Evolutionary conservation across 2,797 vertebrate genomes (phyloP), one percentile per base, ranked within the genome.

Genomic region (Threskiornis aethiopicus): DNA sequence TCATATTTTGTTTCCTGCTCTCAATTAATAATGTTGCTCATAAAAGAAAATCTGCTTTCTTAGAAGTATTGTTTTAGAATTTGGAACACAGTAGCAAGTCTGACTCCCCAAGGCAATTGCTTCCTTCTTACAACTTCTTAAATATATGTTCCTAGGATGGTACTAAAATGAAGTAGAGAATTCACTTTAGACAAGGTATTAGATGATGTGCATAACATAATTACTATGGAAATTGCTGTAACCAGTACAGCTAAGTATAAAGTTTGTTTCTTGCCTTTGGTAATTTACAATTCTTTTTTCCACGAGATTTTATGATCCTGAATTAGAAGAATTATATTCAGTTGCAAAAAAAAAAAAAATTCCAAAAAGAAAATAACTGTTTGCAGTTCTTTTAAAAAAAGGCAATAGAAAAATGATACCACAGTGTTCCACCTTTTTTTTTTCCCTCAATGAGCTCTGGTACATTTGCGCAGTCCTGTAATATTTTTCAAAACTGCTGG

Each of bases 151-250:
- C 57, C 64, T 92, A 21, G 25, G 41, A 39, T 83, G 24, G n/a
- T 77, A 78, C n/a, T 87, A 80, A 92, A 82, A 82, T 26, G 37
- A 93, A 91, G 73, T 17, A 82, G 70, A 89, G 51, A 83, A 87
- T 89, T 95, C 73, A 52, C 55, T 89, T 41, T 64, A 85, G 88
- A 90, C 86, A 87, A 89, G 59, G 80, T 94, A 72, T 92, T 93
- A 90, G 71, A 69, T 87, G 70, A 87, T 54, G 37, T 35, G 39
- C 59, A 33, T 73, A 71, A 49, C 29, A 31, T 77, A 83, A 92
- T 97, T 94, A 80, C 59, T 87, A 21, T 89, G 90, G 67, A 93
- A 96, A 94, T 96, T 78, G 49, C 37, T 93, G 22, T 85, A 90
- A 92, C 44, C 21, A 51, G 20, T 57, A 54, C 24, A 84, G 26